A percentile compares a stretch with the other conserved stretches of the same genome.
Conservation (phyloP, 2,888 invertebrate species). For the Caenorhabditis sp. region DNA sequence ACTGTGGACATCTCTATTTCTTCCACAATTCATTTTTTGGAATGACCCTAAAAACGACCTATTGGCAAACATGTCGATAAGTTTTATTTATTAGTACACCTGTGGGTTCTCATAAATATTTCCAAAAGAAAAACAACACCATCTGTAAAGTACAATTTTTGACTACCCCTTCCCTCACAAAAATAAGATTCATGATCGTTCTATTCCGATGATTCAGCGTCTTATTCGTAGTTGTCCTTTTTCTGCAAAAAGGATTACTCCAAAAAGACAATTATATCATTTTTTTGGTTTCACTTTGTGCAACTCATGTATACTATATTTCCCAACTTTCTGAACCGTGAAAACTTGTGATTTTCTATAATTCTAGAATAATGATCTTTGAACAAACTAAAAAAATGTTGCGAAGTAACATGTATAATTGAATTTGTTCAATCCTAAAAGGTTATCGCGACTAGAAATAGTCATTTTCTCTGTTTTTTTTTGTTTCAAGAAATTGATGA, state of each 20-base stretch:
- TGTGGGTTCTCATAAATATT: not conserved
- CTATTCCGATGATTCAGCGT: not conserved
- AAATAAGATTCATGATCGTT: not conserved
- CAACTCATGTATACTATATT: constrained; percentile 4
- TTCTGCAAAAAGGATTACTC: not conserved
- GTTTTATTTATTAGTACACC: not conserved
- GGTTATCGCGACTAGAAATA: not conserved
- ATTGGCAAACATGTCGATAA: not conserved
- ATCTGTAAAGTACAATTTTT: not conserved
- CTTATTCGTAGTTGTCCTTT: not conserved
- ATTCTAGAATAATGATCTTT: not conserved
- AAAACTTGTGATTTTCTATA: not conserved
- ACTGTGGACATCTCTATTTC: too few species aligned
- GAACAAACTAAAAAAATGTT: not conserved
- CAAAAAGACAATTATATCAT: not conserved
- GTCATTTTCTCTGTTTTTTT: not conserved
- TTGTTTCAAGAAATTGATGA: not conserved
- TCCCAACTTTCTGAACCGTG: not conserved
- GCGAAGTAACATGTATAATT: not conserved
- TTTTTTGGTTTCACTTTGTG: constrained; percentile 13
- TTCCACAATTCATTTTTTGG: too few species aligned
- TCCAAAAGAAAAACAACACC: not conserved
- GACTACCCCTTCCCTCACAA: not conserved
- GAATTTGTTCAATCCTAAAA: not conserved
- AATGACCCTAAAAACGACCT: too few species aligned